These are phyloP conservation scores for Lepeophtheirus nordmannii DNA, from an alignment of 2,888 invertebrate genomes.

Conservation along the genomic window DNA sequence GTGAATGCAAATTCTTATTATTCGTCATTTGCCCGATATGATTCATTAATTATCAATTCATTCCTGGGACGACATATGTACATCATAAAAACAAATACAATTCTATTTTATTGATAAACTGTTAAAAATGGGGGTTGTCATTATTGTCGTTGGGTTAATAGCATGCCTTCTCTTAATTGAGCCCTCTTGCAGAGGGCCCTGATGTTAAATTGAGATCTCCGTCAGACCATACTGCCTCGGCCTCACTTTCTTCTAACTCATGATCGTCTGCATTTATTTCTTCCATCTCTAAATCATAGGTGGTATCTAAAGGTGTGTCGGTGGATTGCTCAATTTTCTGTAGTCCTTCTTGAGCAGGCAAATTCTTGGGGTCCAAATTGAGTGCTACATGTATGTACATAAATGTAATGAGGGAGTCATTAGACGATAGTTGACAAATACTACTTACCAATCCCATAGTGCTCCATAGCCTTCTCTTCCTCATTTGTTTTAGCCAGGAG, in stretches of 20 bases:
- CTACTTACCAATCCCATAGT: slow-evolving; percentile 42
- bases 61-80: too few relatives aligned
- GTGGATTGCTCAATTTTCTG: slow-evolving; percentile 42
- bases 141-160: not conserved
- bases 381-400: slow-evolving; percentile 23
- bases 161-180: not conserved
- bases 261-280: slow-evolving; percentile 34
- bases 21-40: too few relatives aligned
- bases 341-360: slow-evolving; percentile 48
- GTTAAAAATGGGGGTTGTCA: not conserved
- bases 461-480: slow-evolving; percentile 51
- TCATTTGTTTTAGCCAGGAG: slow-evolving; percentile 46
- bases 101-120: too few relatives aligned
- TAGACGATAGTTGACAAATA: too few relatives aligned
- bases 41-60: too few relatives aligned
- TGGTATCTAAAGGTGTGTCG: slow-evolving; percentile 26
- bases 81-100: too few relatives aligned
- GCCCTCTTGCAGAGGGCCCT: slow-evolving; percentile 10
- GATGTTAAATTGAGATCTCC: slow-evolving; percentile 41
- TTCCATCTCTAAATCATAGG: slow-evolving; percentile 32
- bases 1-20: too few relatives aligned
- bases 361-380: slow-evolving; percentile 49
- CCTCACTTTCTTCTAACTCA: slow-evolving; percentile 41
- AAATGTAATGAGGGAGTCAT: not conserved
- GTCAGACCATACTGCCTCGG: slow-evolving; percentile 47